Evolutionary conservation across 2,888 invertebrate species (phyloP).

Genomic region (Rhagophthalmus giganteus): DNA sequence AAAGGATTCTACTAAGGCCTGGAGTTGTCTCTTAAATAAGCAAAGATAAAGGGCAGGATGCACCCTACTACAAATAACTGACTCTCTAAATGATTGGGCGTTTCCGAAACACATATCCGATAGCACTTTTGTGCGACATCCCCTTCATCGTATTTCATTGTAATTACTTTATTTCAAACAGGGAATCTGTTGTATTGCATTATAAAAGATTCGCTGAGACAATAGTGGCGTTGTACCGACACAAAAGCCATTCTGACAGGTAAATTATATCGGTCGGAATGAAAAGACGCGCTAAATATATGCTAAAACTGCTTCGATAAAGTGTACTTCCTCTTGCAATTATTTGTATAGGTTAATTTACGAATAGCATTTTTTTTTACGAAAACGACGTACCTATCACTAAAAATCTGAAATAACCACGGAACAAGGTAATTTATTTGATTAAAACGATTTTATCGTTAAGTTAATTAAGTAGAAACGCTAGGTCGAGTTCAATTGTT

Average conservation of each 20-base stretch:
- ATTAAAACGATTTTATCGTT: no score
- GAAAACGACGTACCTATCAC: not conserved
- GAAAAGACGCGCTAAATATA: conserved; percentile 11
- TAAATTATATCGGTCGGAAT: conserved; percentile 13
- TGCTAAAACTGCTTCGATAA: not conserved
- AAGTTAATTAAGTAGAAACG: no score
- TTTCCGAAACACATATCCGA: conserved; percentile 38
- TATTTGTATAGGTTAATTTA: no score
- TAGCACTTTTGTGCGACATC: conserved; percentile 34
- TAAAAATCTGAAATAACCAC: no score
- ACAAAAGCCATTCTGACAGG: conserved; percentile 13
- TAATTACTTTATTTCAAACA: conserved; percentile 33
- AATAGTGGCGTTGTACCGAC: conserved; percentile 8
- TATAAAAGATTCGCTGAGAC: conserved; percentile 24
- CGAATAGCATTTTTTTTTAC: not conserved
- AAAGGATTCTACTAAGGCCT: conserved; percentile 26
- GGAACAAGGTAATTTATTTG: no score
- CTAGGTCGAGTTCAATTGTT: no score
- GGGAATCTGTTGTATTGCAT: conserved; percentile 29
- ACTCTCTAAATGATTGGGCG: conserved; percentile 35
- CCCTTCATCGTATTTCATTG: conserved; percentile 34
- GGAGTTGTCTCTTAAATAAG: conserved; percentile 31
- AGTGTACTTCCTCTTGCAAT: not conserved
- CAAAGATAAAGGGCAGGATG: conserved; percentile 26
- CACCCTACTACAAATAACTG: conserved; percentile 25